A percentile compares a stretch with the other conserved stretches of the same genome.
These are phyloP conservation scores for Eurystomus glaucurus DNA, from an alignment of 2,797 vertebrate species.

Conservation along the genomic window DNA sequence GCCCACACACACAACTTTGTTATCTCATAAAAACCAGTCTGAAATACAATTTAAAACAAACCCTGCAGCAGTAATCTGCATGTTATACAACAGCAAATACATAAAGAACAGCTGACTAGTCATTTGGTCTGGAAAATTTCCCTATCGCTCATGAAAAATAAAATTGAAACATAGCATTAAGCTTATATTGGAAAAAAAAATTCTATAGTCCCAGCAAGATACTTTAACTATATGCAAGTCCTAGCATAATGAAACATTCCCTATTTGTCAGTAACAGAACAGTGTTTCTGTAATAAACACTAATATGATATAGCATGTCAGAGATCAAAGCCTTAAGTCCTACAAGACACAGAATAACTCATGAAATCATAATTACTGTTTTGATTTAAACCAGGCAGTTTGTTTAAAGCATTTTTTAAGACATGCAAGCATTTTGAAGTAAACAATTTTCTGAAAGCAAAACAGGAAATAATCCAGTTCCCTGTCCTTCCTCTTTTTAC, in stretches of 20 bases:
- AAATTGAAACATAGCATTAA: background rate
- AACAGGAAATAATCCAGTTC: slow-evolving; percentile 20
- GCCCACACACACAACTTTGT: background rate
- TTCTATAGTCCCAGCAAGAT: background rate
- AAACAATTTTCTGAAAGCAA: slow-evolving; percentile 17
- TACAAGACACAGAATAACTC: slow-evolving; percentile 16
- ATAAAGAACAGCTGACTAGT: background rate
- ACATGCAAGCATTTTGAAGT: background rate
- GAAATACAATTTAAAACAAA: background rate
- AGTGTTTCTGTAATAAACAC: background rate
- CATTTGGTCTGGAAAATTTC: background rate
- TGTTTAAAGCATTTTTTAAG: background rate
- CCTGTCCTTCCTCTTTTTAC: background rate
- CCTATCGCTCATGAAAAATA: background rate
- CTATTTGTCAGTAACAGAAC: background rate
- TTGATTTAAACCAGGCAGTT: slow-evolving; percentile 5
- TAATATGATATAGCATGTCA: background rate
- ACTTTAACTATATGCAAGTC: background rate
- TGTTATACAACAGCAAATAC: background rate
- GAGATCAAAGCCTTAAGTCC: slow-evolving; percentile 14
- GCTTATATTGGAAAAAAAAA: background rate
- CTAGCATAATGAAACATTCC: background rate
- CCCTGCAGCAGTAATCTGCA: background rate
- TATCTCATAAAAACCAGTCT: background rate
- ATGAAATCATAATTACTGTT: background rate